Evolutionary conservation across 1,140 invertebrate genomes (phyloP).

Genomic region (Arctopsyche grandis): DNA sequence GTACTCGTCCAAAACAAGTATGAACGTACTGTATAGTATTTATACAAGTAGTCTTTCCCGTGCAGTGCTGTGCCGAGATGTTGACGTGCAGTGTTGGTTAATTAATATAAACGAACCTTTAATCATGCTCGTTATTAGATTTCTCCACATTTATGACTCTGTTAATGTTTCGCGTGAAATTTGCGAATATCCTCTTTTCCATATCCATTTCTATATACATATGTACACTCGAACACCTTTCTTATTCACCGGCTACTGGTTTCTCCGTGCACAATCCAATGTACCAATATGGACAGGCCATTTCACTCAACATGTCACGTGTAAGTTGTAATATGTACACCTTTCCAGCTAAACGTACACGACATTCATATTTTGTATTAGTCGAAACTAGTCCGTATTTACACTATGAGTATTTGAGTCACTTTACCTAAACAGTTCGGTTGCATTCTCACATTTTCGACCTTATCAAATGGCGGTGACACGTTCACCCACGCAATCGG

Average conservation of each 20-base stretch:
- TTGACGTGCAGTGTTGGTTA: too few relatives aligned
- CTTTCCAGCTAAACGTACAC: background rate
- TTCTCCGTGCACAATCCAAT: background rate
- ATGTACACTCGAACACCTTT: constrained; percentile 22
- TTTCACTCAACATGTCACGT: constrained; percentile 30
- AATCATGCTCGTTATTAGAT: too few relatives aligned
- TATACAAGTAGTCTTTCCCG: too few relatives aligned
- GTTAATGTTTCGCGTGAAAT: constrained; percentile 13
- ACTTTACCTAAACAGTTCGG: background rate
- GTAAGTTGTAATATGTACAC: background rate
- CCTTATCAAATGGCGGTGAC: background rate
- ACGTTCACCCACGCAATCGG: background rate
- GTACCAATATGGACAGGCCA: constrained; percentile 31
- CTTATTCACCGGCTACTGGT: constrained; percentile 4
- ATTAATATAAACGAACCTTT: too few relatives aligned
- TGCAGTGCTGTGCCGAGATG: too few relatives aligned
- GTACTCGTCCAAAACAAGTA: too few relatives aligned
- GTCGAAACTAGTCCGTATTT: background rate
- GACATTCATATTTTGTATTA: background rate
- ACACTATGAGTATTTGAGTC: background rate
- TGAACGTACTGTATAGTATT: too few relatives aligned
- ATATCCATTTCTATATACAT: constrained; percentile 8
- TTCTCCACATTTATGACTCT: background rate
- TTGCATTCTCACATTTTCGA: background rate
- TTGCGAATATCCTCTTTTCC: constrained; percentile 16